Evolutionary conservation across 2,113 vertebrate species (phyloP).

Genomic region (Nibea albiflora): DNA sequence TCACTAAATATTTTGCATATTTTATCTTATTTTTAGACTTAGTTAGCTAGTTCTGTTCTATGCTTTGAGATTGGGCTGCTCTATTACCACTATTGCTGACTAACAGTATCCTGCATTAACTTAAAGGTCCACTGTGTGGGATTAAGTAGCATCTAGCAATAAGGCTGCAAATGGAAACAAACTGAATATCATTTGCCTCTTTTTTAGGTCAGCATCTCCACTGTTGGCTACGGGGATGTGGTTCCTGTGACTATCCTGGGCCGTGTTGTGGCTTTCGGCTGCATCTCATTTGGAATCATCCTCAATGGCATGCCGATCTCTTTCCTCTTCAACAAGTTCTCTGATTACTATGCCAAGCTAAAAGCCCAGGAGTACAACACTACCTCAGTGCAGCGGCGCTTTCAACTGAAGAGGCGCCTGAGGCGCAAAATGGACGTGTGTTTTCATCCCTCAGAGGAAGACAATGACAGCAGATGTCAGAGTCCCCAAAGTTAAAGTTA

Average conservation of each 20-base stretch:
- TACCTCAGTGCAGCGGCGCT: constrained; percentile 68
- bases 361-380: constrained; percentile 85
- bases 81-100: too few species aligned
- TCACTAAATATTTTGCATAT: too few species aligned
- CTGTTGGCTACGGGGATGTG: constrained; percentile 89
- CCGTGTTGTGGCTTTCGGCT: constrained; percentile 86
- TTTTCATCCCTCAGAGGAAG: constrained; percentile 45
- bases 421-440: constrained; percentile 61
- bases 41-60: too few species aligned
- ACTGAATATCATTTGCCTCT: constrained; percentile 10
- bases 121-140: neutral
- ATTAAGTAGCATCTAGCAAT: too few species aligned
- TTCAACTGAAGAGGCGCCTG: constrained; percentile 79
- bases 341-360: constrained; percentile 85
- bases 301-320: constrained; percentile 90
- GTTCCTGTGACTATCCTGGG: constrained; percentile 86
- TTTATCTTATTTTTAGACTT: too few species aligned
- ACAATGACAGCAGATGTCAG: neutral
- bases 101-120: neutral
- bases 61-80: too few species aligned
- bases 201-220: constrained; percentile 89
- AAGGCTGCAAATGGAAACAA: too few species aligned
- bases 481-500: neutral
- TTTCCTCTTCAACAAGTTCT: constrained; percentile 80
- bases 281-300: constrained; percentile 92